Conservation (phyloP, 1,140 invertebrate species). For the Lethocerus indicus region DNA sequence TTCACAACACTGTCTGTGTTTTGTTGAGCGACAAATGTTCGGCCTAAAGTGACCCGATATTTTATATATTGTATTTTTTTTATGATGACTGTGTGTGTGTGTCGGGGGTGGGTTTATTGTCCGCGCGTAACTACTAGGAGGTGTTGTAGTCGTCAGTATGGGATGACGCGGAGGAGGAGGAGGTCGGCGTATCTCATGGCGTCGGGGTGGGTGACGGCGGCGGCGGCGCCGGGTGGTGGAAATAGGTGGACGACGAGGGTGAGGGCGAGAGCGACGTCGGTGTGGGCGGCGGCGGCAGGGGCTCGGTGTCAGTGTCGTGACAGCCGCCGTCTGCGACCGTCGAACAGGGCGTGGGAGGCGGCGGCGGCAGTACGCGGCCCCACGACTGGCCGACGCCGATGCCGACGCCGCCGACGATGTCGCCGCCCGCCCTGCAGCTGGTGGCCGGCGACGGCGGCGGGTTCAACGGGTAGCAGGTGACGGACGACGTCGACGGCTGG, state of each 20-base stretch:
- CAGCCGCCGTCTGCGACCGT: constrained; percentile 86
- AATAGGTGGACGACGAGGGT: constrained; percentile 55
- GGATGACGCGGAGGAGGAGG: no score
- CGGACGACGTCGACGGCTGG: constrained; percentile 19
- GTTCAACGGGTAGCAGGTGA: constrained; percentile 63
- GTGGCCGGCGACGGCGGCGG: constrained; percentile 79
- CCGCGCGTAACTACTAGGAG: no score
- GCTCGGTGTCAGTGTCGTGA: constrained; percentile 53
- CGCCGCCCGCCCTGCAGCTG: constrained; percentile 31
- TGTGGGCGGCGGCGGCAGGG: constrained; percentile 69
- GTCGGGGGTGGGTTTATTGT: no score
- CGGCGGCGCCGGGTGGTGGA: constrained; percentile 54
- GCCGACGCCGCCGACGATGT: constrained; percentile 74
- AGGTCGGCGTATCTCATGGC: no score
- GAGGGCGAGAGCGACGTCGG: constrained; percentile 60
- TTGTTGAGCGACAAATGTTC: no score
- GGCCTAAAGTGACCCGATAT: no score
- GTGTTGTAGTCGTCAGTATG: no score
- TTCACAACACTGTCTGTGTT: no score
- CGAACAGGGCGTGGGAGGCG: constrained; percentile 83
- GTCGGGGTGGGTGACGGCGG: constrained; percentile 9
- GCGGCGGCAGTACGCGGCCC: no score
- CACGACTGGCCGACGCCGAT: no score
- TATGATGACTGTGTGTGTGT: no score
- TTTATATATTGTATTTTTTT: no score